Percentiles rank a stretch among this genome's conserved stretches.
phyloP scores from a whole-genome alignment of 2,888 invertebrate species.

The Ceraclea dissimilis region DNA sequence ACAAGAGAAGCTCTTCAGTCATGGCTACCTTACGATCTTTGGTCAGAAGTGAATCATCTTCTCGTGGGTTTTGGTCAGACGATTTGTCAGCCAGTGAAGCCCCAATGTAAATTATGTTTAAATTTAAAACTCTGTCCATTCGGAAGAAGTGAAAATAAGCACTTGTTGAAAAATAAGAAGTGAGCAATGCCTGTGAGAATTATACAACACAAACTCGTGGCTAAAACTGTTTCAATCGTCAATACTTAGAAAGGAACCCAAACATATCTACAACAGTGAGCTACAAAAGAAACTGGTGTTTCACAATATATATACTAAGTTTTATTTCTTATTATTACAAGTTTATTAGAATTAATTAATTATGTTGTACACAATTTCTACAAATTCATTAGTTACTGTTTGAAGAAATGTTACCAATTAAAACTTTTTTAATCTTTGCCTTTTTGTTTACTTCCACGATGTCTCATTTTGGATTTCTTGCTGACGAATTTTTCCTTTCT shows the following conservation, averaged over 20 bases:
- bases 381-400: not conserved
- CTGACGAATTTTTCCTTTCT: conserved; percentile 11
- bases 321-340: no score
- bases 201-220: no score
- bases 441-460: conserved; percentile 5
- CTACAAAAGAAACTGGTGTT: no score
- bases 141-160: conserved; percentile 37
- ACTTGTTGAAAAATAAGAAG: conserved; percentile 25
- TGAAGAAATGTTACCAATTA: not conserved
- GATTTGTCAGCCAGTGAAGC: conserved; percentile 74
- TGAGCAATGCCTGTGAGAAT: conserved; percentile 6
- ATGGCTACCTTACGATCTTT: conserved; percentile 80
- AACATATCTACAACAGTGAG: no score
- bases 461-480: conserved; percentile 19
- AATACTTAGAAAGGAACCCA: no score
- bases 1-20: conserved; percentile 76
- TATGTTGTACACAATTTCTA: not conserved
- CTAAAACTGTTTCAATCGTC: no score
- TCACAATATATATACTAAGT: no score
- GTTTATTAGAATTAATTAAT: no score
- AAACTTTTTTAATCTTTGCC: conserved; percentile 1
- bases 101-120: conserved; percentile 76
- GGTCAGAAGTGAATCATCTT: conserved; percentile 83
- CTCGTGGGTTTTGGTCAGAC: conserved; percentile 98
- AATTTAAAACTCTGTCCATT: conserved; percentile 78